A percentile compares a stretch with the other conserved stretches of the same genome.
Evolutionary conservation across 2,888 invertebrate genomes (phyloP).

Genomic region (Eulithis testata): DNA sequence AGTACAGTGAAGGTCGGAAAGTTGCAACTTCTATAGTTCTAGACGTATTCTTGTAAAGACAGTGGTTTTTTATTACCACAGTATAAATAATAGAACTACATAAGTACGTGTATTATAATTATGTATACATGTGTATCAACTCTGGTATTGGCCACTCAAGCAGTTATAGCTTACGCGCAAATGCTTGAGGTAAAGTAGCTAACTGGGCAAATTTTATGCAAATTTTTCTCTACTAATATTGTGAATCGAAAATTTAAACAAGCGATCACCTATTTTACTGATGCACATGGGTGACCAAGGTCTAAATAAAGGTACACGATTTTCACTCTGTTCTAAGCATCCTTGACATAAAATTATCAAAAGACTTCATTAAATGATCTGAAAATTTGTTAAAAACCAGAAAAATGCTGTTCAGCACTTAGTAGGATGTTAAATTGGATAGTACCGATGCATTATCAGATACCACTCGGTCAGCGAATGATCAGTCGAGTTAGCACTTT

Average conservation of each 20-base stretch:
- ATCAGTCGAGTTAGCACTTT: constrained; percentile 39
- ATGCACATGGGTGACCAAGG: neutral
- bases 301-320: neutral
- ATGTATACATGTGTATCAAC: too few species aligned
- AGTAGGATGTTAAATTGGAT: constrained; percentile 30
- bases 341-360: neutral
- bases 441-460: constrained; percentile 27
- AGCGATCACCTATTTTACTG: too few species aligned
- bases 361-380: neutral
- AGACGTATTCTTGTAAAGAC: constrained; percentile 2
- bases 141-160: too few species aligned
- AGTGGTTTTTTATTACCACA: too few species aligned
- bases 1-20: constrained; percentile 7
- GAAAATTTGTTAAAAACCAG: constrained; percentile 23
- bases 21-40: neutral
- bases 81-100: too few species aligned
- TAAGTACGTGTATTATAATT: too few species aligned
- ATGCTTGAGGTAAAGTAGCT: too few species aligned
- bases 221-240: too few species aligned
- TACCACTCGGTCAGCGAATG: constrained; percentile 31
- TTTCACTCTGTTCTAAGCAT: neutral
- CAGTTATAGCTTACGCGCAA: too few species aligned
- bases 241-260: too few species aligned
- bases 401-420: constrained; percentile 30
- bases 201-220: too few species aligned